Evolutionary conservation across 1,140 invertebrate species (phyloP).

Genomic region (Trissolcus basalis): DNA sequence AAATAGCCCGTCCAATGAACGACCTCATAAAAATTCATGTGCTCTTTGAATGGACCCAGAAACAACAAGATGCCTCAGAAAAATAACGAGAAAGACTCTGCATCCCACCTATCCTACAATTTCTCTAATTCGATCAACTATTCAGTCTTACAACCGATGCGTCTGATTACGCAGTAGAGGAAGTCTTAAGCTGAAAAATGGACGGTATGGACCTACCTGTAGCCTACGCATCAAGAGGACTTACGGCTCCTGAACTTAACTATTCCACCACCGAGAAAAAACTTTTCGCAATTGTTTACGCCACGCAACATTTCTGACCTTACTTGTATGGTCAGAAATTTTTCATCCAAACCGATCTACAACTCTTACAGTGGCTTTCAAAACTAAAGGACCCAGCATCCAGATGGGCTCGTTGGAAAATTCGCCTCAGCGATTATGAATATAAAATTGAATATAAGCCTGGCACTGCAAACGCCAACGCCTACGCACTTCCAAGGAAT

Average conservation of each 20-base stretch:
- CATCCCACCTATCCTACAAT: conserved; percentile 65
- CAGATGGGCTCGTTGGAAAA: conserved; percentile 35
- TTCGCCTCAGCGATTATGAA: conserved; percentile 53
- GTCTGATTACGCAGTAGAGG: conserved; percentile 63
- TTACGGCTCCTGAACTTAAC: conserved; percentile 21
- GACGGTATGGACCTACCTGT: conserved; percentile 61
- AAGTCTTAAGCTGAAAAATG: conserved; percentile 63
- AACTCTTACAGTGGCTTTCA: background rate
- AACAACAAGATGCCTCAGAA: conserved; percentile 59
- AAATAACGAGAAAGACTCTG: conserved; percentile 60
- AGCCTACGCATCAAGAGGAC: conserved; percentile 59
- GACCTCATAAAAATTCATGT: conserved; percentile 58
- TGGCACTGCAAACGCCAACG: conserved; percentile 28
- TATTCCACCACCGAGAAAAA: conserved; percentile 65
- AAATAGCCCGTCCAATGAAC: conserved; percentile 62
- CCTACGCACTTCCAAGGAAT: conserved; percentile 35
- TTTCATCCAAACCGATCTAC: background rate
- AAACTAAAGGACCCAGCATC: conserved; percentile 58
- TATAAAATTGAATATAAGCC: conserved; percentile 52
- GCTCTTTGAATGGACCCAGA: conserved; percentile 53
- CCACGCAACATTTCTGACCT: conserved; percentile 68
- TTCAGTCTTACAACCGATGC: conserved; percentile 71
- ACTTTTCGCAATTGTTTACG: conserved; percentile 66
- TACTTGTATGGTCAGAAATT: conserved; percentile 62
- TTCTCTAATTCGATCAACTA: conserved; percentile 64